These are phyloP conservation scores for Phenganax stokvisi DNA, from an alignment of 92 coral and sea anemone species.

Conservation along the genomic window DNA sequence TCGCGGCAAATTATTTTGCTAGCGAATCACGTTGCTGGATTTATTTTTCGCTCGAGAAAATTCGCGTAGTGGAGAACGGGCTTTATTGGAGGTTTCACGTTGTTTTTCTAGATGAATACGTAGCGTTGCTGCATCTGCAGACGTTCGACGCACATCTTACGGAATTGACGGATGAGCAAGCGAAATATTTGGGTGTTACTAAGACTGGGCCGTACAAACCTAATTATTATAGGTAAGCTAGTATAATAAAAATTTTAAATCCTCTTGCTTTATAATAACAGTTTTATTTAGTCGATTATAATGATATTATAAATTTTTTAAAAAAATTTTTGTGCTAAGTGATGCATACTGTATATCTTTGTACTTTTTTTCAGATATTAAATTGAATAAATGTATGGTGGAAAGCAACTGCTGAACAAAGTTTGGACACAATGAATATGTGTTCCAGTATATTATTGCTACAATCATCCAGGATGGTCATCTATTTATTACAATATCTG, in stretches of 20 bases:
- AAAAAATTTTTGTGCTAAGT: neutral
- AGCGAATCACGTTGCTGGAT: too few species aligned
- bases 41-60: too few species aligned
- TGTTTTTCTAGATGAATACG: slow-evolving; percentile 80
- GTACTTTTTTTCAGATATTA: slow-evolving; percentile 18
- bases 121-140: slow-evolving; percentile 97
- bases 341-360: neutral
- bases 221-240: slow-evolving; percentile 86
- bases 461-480: slow-evolving; percentile 25
- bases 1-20: too few species aligned
- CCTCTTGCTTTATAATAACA: neutral
- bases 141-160: slow-evolving; percentile 99
- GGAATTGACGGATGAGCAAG: slow-evolving; percentile 90
- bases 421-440: slow-evolving; percentile 16
- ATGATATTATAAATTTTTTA: neutral
- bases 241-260: neutral
- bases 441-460: slow-evolving; percentile 6
- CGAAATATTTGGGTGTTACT: slow-evolving; percentile 95
- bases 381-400: slow-evolving; percentile 14
- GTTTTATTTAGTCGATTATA: neutral
- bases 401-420: neutral
- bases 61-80: too few species aligned
- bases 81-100: neutral
- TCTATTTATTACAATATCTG: slow-evolving; percentile 12
- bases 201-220: slow-evolving; percentile 99